These are phyloP conservation scores for Stomorhina lunata DNA, from an alignment of 2,888 invertebrate genomes.

Conservation along the genomic window DNA sequence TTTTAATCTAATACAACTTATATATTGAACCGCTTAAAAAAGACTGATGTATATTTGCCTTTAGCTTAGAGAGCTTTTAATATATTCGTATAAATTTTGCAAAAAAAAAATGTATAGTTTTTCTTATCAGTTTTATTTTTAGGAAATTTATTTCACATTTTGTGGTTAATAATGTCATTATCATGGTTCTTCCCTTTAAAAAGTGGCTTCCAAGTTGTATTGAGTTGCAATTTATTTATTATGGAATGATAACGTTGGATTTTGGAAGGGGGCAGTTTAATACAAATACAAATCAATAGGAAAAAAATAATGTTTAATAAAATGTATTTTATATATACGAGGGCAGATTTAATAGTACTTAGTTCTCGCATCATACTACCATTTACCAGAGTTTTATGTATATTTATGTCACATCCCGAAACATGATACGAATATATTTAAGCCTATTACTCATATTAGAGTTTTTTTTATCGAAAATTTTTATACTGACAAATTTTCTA, in stretches of 20 bases:
- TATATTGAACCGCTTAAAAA: background rate
- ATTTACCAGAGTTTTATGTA: too few species aligned
- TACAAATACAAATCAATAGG: too few species aligned
- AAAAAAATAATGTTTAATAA: too few species aligned
- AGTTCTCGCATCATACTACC: too few species aligned
- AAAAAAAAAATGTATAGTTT: background rate
- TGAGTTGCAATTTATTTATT: background rate
- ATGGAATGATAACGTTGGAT: background rate
- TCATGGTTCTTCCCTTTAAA: background rate
- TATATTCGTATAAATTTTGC: background rate
- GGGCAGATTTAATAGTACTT: background rate
- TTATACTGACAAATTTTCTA: too few species aligned
- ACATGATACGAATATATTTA: too few species aligned
- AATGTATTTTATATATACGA: background rate
- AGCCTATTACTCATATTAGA: too few species aligned
- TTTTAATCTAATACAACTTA: background rate
- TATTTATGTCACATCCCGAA: too few species aligned
- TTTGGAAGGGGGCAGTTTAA: background rate
- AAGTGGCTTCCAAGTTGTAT: background rate
- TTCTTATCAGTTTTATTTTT: constrained; percentile 25
- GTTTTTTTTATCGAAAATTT: too few species aligned
- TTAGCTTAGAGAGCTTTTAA: background rate
- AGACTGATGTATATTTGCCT: constrained; percentile 4
- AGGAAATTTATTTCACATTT: background rate
- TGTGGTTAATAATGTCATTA: background rate